These are phyloP conservation scores for Epinotia brunnichana DNA, from an alignment of 2,888 invertebrate genomes.

Conservation along the genomic window DNA sequence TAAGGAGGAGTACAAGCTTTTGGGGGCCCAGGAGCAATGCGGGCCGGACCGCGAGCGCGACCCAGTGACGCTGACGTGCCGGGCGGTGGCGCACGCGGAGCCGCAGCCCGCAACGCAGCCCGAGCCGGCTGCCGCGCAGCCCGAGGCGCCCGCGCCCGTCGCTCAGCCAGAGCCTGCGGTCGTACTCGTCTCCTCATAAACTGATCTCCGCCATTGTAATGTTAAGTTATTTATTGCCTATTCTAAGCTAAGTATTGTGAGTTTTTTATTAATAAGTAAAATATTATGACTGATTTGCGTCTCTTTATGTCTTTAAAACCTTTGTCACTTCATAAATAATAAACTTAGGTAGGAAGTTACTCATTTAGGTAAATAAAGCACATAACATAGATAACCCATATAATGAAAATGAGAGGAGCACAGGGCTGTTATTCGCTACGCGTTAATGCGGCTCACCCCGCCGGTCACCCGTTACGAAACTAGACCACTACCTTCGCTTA, in stretches of 20 bases:
- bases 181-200: conserved; percentile 56
- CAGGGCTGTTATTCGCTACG: no score
- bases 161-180: conserved; percentile 60
- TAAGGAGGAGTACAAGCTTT: conserved; percentile 78
- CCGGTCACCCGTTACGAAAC: no score
- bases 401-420: conserved; percentile 12
- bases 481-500: no score
- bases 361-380: no score
- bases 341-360: no score
- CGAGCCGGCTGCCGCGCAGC: conserved; percentile 41
- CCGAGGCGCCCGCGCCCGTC: conserved; percentile 34
- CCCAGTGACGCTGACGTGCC: conserved; percentile 85
- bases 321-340: no score
- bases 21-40: conserved; percentile 89
- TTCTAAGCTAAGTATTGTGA: conserved; percentile 45
- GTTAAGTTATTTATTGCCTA: conserved; percentile 61
- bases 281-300: conserved; percentile 28
- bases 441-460: no score
- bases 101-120: conserved; percentile 6
- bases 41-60: conserved; percentile 89
- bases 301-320: conserved; percentile 24
- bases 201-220: conserved; percentile 57
- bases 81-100: conserved; percentile 44
- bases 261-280: conserved; percentile 44
- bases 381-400: not conserved